These are phyloP conservation scores for Ibidorhyncha struthersii DNA, from an alignment of 2,113 vertebrate species.

Conservation along the genomic window DNA sequence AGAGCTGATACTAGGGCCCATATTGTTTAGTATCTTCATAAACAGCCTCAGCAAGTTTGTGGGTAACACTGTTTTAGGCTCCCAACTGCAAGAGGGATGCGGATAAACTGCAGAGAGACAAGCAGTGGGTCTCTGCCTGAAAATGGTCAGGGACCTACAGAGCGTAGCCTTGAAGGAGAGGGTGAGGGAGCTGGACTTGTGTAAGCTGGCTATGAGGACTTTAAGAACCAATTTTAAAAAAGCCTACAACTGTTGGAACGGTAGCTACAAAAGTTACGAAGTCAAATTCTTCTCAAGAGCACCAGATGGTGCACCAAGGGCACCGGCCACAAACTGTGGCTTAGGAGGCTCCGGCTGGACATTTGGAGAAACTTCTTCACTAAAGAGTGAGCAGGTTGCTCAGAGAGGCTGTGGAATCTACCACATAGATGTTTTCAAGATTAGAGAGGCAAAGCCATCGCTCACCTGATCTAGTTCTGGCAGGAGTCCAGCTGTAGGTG, in stretches of 20 bases:
- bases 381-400: background rate
- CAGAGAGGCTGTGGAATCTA: background rate
- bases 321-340: background rate
- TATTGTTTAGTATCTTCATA: background rate
- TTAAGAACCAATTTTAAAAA: background rate
- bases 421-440: background rate
- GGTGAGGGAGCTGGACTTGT: background rate
- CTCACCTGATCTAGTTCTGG: background rate
- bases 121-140: background rate
- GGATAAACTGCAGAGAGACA: background rate
- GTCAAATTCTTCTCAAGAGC: background rate
- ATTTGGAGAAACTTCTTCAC: background rate
- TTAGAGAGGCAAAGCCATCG: background rate
- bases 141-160: background rate
- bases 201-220: background rate
- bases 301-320: background rate
- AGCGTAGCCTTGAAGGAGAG: background rate
- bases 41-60: background rate
- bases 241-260: background rate
- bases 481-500: background rate
- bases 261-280: background rate
- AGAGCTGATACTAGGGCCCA: background rate
- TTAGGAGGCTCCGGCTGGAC: background rate
- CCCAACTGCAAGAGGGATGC: background rate
- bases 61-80: background rate